Evolutionary conservation across 2,888 invertebrate genomes (phyloP), one percentile per base, ranked within the genome.

Genomic region (Netelia fuscicornis): DNA sequence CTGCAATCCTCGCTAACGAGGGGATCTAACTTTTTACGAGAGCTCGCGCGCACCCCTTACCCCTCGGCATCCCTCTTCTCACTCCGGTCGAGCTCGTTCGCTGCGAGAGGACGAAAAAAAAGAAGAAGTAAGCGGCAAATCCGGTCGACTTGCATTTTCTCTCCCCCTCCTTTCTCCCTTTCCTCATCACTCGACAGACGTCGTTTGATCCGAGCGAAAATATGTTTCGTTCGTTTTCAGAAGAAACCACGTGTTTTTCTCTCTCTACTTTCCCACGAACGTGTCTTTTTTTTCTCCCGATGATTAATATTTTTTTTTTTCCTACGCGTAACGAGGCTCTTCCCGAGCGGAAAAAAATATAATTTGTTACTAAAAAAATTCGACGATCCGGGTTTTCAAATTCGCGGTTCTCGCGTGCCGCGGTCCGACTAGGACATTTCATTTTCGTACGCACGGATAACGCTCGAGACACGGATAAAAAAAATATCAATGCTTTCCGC

Each of bases 1-100:
- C 77, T 74, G 83, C 77, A 85, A 86, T 86, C 80, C 83, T 78
- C 83, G 81, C 86, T 86, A 86, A 86, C 85, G 85, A 86, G 86
- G 74, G 78, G 85, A 84, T 82, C 84, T 75, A 85, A 85, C 83
- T 86, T 86, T 86, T 85, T 83, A 80, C 76, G 68, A 67, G 44
- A 67, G 64, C 74, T 42, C 60, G 56, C 81, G 52, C 74, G 10
- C 65, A 17, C 17, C 17, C 44, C 60, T 82, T 62, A 68, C 56
- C 62, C 11, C 30, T 13, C 20, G 10, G 20, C 11, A 30, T 37
- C 60, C 8, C 64, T 44, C 17, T 58, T 2, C 13, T 13, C 13
- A 10, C 11, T 17, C 37, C 30, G 11, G 42, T 70, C 11, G n/a
- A 30, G 5, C 77, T 60, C 60, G 62, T 70, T 76, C 62, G 48